Evolutionary conservation across 2,113 vertebrate species (phyloP), one percentile per base, ranked within the genome.

Genomic region (Chionomys nivalis): DNA sequence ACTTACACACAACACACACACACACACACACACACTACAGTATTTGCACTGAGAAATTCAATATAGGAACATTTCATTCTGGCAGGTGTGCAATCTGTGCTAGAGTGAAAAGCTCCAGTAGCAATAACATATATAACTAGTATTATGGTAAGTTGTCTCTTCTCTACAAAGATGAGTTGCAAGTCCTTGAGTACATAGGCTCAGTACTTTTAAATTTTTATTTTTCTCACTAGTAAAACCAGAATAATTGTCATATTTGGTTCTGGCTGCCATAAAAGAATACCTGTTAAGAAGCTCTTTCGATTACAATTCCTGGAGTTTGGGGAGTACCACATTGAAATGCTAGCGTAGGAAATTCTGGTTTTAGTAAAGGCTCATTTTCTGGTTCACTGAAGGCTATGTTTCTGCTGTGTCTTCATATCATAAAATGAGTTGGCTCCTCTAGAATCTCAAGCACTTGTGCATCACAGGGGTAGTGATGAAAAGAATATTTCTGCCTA

Each of bases 31-130:
- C 47, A 79, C 77, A 79, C 17, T 12, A 17, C 28, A 97, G 82
- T 79, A 55, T 85, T 91, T 47, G 7, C 55, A 90, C 10, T 85
- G 90, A 90, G 93, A 95, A 55, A 39, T 90, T 92, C 36, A 77
- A 87, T 66, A 92, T 44, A 44, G 39, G 83, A 87, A 78, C 19
- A 31, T 70, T 63, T 86, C 13, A 78, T 52, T 75, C 86, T 19
- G 36, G 9, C 24, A 86, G 66, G 44, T 36, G 61, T 39, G 26
- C 11, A 52, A n/a, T 49, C 65, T 52, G 44, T 75, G 73, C 6
- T 52, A 12, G 24, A 52, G 0, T 68, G 42, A 86, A 89, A 70
- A 89, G 7, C 21, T 55, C 42, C 10, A 44, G 2, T 0, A 66
- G 44, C 65, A 52, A 39, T 28, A 52, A 42, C 3, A 81, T 10